Conservation (phyloP, 2,797 vertebrate species). For the Lagodon rhomboides region DNA sequence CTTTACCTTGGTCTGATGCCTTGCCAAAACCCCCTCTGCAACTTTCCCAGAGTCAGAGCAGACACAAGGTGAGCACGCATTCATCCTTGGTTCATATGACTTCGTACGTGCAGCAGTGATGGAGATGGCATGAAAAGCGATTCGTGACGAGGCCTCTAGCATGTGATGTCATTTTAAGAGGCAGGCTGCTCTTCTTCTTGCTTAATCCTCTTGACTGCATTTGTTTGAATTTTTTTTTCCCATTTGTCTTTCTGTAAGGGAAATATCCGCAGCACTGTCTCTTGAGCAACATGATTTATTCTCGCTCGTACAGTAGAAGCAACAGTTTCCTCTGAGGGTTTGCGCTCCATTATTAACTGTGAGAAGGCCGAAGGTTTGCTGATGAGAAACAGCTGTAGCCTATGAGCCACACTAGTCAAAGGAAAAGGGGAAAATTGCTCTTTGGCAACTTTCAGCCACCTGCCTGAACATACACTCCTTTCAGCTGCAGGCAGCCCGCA, state of each 20-base stretch:
- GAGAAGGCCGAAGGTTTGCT: conserved; percentile 58
- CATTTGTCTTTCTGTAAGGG: conserved; percentile 31
- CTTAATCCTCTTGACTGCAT: conserved; percentile 34
- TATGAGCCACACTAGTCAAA: conserved; percentile 44
- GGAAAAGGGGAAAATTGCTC: conserved; percentile 60
- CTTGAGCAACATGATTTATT: conserved; percentile 61
- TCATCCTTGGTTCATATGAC: conserved; percentile 19
- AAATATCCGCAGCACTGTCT: conserved; percentile 43
- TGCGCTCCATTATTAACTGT: conserved; percentile 57
- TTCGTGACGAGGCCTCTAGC: conserved; percentile 45
- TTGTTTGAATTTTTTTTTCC: conserved; percentile 33
- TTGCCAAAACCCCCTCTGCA: conserved; percentile 60
- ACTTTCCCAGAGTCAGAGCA: conserved; percentile 49
- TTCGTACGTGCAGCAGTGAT: conserved; percentile 25
- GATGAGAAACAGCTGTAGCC: conserved; percentile 80
- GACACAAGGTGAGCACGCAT: conserved; percentile 39
- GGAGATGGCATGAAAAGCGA: conserved; percentile 42
- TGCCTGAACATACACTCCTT: conserved; percentile 58
- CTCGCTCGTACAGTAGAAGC: conserved; percentile 57
- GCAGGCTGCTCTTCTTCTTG: conserved; percentile 22
- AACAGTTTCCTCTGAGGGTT: conserved; percentile 52
- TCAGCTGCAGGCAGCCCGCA: conserved; percentile 34
- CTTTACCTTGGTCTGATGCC: conserved; percentile 61
- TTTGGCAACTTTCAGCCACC: conserved; percentile 65
- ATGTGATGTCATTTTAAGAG: conserved; percentile 38